Evolutionary conservation across 1,140 invertebrate genomes (phyloP).

Genomic region (Camponotus vicinus): DNA sequence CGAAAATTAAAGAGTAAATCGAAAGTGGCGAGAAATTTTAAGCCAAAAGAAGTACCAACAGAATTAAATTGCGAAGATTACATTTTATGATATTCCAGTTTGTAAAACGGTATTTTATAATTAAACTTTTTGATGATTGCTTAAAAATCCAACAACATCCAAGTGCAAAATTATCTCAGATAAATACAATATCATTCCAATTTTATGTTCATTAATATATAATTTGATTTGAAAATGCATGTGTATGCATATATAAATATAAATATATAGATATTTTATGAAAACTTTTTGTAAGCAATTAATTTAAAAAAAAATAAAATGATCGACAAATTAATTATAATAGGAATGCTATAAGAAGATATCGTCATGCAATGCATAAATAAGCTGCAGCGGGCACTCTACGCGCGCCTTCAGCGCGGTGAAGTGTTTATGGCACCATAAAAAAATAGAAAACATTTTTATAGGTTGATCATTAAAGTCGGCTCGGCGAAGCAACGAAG

Average conservation of each 20-base stretch:
- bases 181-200: neutral
- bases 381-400: slow-evolving; percentile 48
- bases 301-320: neutral
- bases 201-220: neutral
- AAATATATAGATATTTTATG: neutral
- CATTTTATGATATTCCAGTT: neutral
- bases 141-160: neutral
- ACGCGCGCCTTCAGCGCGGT: slow-evolving; percentile 56
- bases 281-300: neutral
- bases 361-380: slow-evolving; percentile 5
- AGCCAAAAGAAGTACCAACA: neutral
- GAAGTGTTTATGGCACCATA: slow-evolving; percentile 72
- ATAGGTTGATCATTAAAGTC: slow-evolving; percentile 80
- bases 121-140: neutral
- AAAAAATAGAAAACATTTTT: slow-evolving; percentile 80
- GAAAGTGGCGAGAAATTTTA: neutral
- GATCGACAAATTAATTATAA: neutral
- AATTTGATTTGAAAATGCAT: neutral
- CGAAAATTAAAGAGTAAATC: neutral
- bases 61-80: neutral
- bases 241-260: neutral
- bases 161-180: neutral
- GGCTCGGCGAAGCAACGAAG: slow-evolving; percentile 66
- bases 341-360: neutral
- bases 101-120: neutral